Evolutionary conservation across 2,888 invertebrate genomes (phyloP).

Genomic region (Dryococelus australis): DNA sequence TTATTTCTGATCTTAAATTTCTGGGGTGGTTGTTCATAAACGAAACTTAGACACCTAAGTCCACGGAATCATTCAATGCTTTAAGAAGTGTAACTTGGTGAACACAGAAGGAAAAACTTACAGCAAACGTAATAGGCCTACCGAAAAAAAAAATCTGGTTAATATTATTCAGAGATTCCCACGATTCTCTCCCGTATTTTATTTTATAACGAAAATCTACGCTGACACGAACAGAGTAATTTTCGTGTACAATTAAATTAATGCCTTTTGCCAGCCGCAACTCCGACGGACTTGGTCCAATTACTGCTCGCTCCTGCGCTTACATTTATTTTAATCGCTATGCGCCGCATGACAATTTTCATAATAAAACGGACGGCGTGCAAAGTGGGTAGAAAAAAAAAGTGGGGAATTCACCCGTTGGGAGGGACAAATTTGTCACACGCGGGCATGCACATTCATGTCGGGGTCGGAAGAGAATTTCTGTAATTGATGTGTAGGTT

Average conservation of each 20-base stretch:
- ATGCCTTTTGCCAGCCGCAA: background rate
- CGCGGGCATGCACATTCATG: background rate
- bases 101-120: no score
- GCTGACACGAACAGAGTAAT: background rate
- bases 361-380: background rate
- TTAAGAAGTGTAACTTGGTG: no score
- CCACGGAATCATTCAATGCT: no score
- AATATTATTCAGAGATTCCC: no score
- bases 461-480: background rate
- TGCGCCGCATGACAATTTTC: background rate
- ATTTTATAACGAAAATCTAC: no score
- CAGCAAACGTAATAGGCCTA: no score
- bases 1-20: no score
- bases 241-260: background rate
- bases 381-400: background rate
- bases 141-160: no score
- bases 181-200: no score
- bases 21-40: no score
- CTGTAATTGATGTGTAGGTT: background rate
- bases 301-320: background rate
- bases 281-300: background rate
- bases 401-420: background rate
- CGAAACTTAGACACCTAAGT: no score
- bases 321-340: background rate
- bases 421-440: conserved; percentile 6